Conservation (phyloP, 1,140 invertebrate species). For the Bombus waltoni region DNA sequence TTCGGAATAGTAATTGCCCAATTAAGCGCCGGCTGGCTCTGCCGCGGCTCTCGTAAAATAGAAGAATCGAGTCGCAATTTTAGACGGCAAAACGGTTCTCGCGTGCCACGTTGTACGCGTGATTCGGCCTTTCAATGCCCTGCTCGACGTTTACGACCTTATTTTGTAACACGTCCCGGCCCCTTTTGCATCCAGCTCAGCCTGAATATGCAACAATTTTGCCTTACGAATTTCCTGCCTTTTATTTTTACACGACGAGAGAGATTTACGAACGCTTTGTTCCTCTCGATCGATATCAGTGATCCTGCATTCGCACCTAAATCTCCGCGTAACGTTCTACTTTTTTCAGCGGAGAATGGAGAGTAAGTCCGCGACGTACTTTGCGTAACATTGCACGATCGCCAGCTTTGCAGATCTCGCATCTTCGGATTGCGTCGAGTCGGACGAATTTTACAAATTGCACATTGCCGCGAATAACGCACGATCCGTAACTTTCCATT, state of each 20-base stretch:
- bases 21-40: not conserved
- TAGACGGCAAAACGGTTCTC: not conserved
- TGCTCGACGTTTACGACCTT: conserved; percentile 17
- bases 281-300: not conserved
- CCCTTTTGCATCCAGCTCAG: not conserved
- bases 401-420: no score
- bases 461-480: no score
- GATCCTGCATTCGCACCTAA: not conserved
- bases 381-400: no score
- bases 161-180: not conserved
- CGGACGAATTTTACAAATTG: no score
- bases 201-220: not conserved
- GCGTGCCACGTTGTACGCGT: conserved; percentile 11
- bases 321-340: not conserved
- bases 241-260: not conserved
- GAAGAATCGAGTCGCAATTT: conserved; percentile 23
- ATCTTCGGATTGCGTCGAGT: no score
- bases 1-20: conserved; percentile 30
- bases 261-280: not conserved
- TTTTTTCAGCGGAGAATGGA: not conserved
- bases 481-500: no score
- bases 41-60: conserved; percentile 6
- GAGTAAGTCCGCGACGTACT: not conserved
- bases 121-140: not conserved
- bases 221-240: not conserved